These are phyloP conservation scores for Microctonus hyperodae DNA, from an alignment of 2,888 invertebrate species.

Conservation along the genomic window DNA sequence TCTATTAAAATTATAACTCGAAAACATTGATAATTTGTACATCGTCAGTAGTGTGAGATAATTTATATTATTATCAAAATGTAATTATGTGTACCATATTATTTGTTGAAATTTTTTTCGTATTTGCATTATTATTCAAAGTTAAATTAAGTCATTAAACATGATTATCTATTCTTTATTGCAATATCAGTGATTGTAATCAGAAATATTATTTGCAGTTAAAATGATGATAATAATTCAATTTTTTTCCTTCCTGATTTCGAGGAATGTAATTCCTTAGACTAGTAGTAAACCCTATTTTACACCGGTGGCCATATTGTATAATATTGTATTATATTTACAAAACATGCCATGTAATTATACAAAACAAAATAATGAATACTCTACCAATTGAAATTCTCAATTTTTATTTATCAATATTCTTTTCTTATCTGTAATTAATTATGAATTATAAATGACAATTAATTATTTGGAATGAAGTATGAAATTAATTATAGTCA, in stretches of 20 bases:
- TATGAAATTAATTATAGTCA: background rate
- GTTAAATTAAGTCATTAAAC: background rate
- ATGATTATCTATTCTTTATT: background rate
- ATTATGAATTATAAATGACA: background rate
- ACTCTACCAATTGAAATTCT: slow-evolving; percentile 21
- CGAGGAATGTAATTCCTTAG: background rate
- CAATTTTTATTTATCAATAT: background rate
- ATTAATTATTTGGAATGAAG: background rate
- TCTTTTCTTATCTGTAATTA: slow-evolving; percentile 22
- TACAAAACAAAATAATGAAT: slow-evolving; percentile 25
- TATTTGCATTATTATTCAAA: background rate
- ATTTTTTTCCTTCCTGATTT: slow-evolving; percentile 2
- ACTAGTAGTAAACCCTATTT: slow-evolving; percentile 1
- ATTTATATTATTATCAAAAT: background rate
- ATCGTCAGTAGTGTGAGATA: background rate
- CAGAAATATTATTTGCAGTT: background rate
- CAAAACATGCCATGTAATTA: slow-evolving; percentile 44
- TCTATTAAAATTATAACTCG: background rate
- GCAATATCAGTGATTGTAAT: background rate
- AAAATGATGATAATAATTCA: background rate
- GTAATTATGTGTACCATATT: background rate
- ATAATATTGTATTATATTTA: slow-evolving; percentile 45
- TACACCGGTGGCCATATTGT: slow-evolving; percentile 43
- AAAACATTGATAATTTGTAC: background rate
- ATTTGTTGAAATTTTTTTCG: slow-evolving; percentile 5